Conservation (phyloP, 1,140 invertebrate genomes). For the Diabrotica undecimpunctata region DNA sequence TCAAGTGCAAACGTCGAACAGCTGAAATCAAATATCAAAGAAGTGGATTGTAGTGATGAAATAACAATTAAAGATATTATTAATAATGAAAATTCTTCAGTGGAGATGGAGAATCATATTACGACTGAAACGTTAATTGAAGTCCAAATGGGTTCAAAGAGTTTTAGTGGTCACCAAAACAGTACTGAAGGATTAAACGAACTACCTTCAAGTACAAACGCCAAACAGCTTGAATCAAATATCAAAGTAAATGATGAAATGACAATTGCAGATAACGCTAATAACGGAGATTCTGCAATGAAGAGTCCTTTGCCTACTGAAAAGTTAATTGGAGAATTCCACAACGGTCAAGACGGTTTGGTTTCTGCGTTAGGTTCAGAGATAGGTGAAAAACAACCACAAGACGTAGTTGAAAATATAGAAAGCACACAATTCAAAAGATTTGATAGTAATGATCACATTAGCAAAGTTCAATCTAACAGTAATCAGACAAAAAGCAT, state of each 20-base stretch:
- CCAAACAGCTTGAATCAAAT: too few species aligned
- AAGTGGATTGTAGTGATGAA: slow-evolving; percentile 23
- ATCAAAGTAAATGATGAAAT: too few species aligned
- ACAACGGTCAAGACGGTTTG: slow-evolving; percentile 68
- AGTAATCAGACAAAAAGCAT: slow-evolving; percentile 50
- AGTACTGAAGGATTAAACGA: too few species aligned
- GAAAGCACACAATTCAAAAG: slow-evolving; percentile 44
- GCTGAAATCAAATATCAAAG: slow-evolving; percentile 33
- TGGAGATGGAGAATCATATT: slow-evolving; percentile 46
- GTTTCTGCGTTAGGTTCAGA: slow-evolving; percentile 67
- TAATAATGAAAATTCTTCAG: slow-evolving; percentile 43
- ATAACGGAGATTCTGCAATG: too few species aligned
- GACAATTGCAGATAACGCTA: too few species aligned
- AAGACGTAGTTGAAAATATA: slow-evolving; percentile 44
- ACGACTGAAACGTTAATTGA: too few species aligned
- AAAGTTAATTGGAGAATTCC: slow-evolving; percentile 41
- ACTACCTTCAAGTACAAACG: too few species aligned
- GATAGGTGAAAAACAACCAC: slow-evolving; percentile 47
- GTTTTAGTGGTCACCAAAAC: too few species aligned
- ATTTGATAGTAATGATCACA: slow-evolving; percentile 31
- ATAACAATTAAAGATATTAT: slow-evolving; percentile 2
- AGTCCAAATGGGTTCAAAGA: too few species aligned
- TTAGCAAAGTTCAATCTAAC: slow-evolving; percentile 26
- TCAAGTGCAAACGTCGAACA: slow-evolving; percentile 27
- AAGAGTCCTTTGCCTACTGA: too few species aligned